Conservation (phyloP, 1,140 invertebrate genomes). For the Grapholita molesta region DNA sequence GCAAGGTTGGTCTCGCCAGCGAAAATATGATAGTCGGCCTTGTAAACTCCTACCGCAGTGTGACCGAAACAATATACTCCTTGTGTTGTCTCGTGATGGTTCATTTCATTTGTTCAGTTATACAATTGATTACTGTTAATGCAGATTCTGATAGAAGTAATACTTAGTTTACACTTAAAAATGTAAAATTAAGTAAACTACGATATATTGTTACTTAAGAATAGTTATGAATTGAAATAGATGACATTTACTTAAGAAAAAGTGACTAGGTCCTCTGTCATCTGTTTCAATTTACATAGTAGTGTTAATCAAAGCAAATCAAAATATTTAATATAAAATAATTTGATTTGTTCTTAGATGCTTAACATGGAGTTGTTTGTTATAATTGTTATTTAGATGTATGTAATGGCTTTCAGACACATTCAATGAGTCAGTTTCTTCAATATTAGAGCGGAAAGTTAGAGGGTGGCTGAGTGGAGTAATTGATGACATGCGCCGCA, state of each 20-base stretch:
- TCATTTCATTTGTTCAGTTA: conserved; percentile 15
- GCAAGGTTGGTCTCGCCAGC: conserved; percentile 59
- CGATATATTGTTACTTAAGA: neutral
- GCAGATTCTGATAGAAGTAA: neutral
- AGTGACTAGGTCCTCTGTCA: no score
- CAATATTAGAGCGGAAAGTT: conserved; percentile 69
- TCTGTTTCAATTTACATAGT: no score
- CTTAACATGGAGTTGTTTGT: neutral
- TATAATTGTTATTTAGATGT: conserved; percentile 4
- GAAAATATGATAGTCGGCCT: neutral
- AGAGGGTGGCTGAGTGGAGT: conserved; percentile 71
- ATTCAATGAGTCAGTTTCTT: conserved; percentile 67
- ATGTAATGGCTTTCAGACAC: conserved; percentile 46
- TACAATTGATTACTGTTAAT: neutral
- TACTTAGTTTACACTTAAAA: neutral
- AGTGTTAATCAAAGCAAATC: no score
- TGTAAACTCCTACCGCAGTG: neutral
- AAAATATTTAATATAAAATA: no score
- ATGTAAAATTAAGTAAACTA: neutral
- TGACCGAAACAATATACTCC: conserved; percentile 9
- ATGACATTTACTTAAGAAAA: no score
- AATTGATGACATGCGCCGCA: conserved; percentile 74
- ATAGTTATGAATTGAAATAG: no score
- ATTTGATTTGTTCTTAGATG: no score
- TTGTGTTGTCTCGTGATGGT: conserved; percentile 13